Evolutionary conservation across 2,888 invertebrate genomes (phyloP).

Genomic region (Hypsopygia costalis): DNA sequence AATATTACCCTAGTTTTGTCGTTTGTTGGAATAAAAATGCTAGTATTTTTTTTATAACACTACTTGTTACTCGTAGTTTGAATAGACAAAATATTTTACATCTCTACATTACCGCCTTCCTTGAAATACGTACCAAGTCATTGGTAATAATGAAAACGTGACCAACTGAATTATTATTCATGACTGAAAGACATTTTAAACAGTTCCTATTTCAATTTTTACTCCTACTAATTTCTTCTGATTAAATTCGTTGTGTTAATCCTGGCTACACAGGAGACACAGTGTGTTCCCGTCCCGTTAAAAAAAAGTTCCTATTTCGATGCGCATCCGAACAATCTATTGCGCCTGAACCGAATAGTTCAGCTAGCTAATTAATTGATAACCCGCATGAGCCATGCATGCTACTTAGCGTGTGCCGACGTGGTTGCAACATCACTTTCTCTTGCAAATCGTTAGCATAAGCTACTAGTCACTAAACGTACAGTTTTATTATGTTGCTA

Average conservation of each 20-base stretch:
- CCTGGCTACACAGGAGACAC: too few relatives aligned
- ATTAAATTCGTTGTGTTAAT: too few relatives aligned
- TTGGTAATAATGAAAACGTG: constrained; percentile 9
- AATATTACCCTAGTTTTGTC: too few relatives aligned
- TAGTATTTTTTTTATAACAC: too few relatives aligned
- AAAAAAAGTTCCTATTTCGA: not conserved
- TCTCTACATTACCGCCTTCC: constrained; percentile 9
- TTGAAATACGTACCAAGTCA: constrained; percentile 6
- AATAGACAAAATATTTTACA: too few relatives aligned
- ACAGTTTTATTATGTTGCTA: constrained; percentile 12
- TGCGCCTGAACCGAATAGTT: not conserved
- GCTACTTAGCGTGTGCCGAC: constrained; percentile 27
- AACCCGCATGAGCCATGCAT: constrained; percentile 21
- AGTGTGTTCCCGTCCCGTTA: too few relatives aligned
- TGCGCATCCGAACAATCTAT: constrained; percentile 8
- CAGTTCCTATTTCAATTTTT: too few relatives aligned
- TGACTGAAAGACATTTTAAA: constrained; percentile 7
- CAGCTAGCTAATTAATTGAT: constrained; percentile 12
- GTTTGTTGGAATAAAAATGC: too few relatives aligned
- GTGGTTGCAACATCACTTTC: constrained; percentile 71
- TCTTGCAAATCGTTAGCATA: constrained; percentile 46
- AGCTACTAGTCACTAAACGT: constrained; percentile 20
- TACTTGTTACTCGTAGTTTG: too few relatives aligned
- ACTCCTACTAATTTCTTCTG: too few relatives aligned
- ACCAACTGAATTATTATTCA: constrained; percentile 10